These are phyloP conservation scores for Drosophila orosa DNA, from an alignment of 1,140 invertebrate genomes.

Conservation along the genomic window DNA sequence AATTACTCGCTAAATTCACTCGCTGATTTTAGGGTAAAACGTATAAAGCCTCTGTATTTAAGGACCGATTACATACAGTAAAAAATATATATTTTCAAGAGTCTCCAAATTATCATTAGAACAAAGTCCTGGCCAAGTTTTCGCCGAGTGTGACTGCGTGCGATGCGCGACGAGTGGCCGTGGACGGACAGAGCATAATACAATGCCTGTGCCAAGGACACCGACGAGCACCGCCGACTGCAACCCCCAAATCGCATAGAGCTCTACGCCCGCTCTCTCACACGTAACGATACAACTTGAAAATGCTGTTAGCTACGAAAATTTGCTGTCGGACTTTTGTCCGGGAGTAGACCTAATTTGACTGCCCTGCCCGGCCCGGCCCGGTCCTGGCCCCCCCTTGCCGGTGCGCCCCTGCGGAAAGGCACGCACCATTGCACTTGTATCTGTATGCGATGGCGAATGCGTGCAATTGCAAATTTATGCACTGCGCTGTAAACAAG, in stretches of 20 bases:
- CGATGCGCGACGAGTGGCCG: background rate
- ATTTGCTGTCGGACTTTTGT: slow-evolving; percentile 72
- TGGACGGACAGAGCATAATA: slow-evolving; percentile 34
- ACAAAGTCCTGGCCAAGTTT: background rate
- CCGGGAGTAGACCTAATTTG: slow-evolving; percentile 51
- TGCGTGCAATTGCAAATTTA: slow-evolving; percentile 80
- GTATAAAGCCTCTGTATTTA: no score
- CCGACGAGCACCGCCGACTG: slow-evolving; percentile 25
- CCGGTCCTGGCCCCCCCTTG: background rate
- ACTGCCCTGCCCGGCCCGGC: slow-evolving; percentile 4
- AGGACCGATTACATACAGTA: no score
- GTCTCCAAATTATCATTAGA: background rate
- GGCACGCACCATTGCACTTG: slow-evolving; percentile 57
- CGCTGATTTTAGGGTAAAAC: background rate
- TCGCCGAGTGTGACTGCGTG: slow-evolving; percentile 20
- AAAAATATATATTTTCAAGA: background rate
- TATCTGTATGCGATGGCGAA: slow-evolving; percentile 26
- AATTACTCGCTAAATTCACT: background rate
- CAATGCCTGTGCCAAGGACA: slow-evolving; percentile 74
- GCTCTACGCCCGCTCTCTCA: slow-evolving; percentile 16
- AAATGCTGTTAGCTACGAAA: slow-evolving; percentile 81
- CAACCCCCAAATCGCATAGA: slow-evolving; percentile 9
- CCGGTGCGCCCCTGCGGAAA: slow-evolving; percentile 24
- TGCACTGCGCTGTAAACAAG: slow-evolving; percentile 80
- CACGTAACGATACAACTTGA: slow-evolving; percentile 78